Evolutionary conservation across 2,113 vertebrate species (phyloP).

Genomic region (Gulo gulo): DNA sequence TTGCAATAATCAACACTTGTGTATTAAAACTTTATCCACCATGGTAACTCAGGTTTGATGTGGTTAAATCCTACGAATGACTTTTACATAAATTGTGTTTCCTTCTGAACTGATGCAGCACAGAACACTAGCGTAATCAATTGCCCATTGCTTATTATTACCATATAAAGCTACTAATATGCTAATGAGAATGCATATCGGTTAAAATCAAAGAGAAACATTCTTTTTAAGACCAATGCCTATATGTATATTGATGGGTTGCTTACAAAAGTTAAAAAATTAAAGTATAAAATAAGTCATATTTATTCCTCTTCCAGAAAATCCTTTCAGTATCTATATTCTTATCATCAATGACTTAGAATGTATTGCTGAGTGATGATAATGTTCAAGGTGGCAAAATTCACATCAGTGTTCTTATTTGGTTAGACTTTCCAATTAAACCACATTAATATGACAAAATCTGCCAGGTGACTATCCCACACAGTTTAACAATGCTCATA

Average conservation of each 20-base stretch:
- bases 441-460: not conserved
- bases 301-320: not conserved
- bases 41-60: not conserved
- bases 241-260: not conserved
- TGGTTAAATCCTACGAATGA: not conserved
- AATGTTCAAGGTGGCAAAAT: not conserved
- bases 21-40: not conserved
- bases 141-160: not conserved
- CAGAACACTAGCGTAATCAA: not conserved
- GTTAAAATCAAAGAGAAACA: not conserved
- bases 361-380: not conserved
- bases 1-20: not conserved
- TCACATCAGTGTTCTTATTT: not conserved
- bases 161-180: not conserved
- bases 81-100: not conserved
- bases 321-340: not conserved
- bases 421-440: not conserved
- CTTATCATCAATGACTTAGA: not conserved
- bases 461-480: slow-evolving; percentile 37
- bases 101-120: not conserved
- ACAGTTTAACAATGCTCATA: slow-evolving; percentile 28
- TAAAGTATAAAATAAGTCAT: not conserved
- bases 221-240: not conserved
- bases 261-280: not conserved
- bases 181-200: not conserved